Evolutionary conservation across 1,140 invertebrate species (phyloP), one percentile per base, ranked within the genome.

Genomic region (Macrotrachela quadricornifera): DNA sequence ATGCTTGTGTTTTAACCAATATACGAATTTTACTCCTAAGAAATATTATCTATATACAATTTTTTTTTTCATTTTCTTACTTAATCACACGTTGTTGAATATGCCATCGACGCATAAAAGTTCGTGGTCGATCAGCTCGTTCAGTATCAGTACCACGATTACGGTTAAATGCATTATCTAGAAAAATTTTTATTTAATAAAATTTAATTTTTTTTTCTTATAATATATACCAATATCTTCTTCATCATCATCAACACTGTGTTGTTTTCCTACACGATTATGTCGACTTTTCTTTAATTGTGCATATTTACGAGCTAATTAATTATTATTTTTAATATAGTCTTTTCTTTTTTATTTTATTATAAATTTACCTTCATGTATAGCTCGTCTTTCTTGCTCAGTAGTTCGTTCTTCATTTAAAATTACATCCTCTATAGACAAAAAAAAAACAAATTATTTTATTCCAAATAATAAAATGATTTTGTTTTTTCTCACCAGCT

Each of bases 351-450:
- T 30, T 30, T 30, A 30, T 30, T 30, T 30, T 4, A n/a, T 17
- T 44, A 39, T 39, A 9, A 46, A 54, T 59, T 62, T 74, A 91
- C 86, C 85, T 82, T 97, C 91, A 72, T 96, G 91, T 72, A 97
- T 97, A 66, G 94, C 87, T 77, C 86, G 81, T 73, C 92, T 95
- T 71, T 97, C 91, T 73, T 96, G 91, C 71, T 96, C 90, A 52
- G 92, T 96, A 60, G 94, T 97, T 73, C 90, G 79, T 69, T 97
- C 92, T 78, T 99, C 94, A 45, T 87, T 88, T 68, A 99, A 77
- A 69, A 97, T 96, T 46, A 97, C 91, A 77, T 97, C 92, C 79
- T 99, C 92, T 91, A 30, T 4, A 30, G 21, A 30, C 2, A 30
- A 30, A 30, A 8, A 30, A 30, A 30, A 30, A 8, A 30, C 8